Evolutionary conservation across 2,888 invertebrate genomes (phyloP).

Genomic region (Mantis religiosa): DNA sequence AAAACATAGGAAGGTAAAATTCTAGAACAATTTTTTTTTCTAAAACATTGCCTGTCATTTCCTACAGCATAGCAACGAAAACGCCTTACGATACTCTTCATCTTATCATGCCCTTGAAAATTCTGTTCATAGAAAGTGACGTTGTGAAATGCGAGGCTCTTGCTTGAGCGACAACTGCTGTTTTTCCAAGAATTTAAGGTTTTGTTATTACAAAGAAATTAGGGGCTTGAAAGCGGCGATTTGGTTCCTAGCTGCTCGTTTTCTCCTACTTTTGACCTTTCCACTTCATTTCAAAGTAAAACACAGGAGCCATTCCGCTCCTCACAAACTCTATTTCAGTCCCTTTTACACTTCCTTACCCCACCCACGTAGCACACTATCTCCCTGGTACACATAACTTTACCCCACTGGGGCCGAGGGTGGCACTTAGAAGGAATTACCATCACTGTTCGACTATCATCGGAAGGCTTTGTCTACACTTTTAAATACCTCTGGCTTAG

Average conservation of each 20-base stretch:
- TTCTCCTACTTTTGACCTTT: neutral
- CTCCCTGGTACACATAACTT: neutral
- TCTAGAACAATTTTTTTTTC: neutral
- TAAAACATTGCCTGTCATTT: neutral
- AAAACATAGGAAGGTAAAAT: neutral
- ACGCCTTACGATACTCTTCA: neutral
- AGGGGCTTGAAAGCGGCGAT: neutral
- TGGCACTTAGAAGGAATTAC: neutral
- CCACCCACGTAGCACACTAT: neutral
- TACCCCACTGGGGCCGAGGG: neutral
- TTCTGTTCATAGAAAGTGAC: neutral
- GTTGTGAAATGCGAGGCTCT: neutral
- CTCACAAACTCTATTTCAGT: neutral
- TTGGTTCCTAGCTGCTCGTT: neutral
- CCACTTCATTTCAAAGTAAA: neutral
- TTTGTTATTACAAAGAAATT: neutral
- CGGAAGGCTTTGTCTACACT: conserved; percentile 21
- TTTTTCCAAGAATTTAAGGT: neutral
- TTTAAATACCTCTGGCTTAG: conserved; percentile 6
- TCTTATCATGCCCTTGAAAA: neutral
- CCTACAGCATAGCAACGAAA: neutral
- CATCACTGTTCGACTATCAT: neutral
- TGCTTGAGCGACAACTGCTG: neutral
- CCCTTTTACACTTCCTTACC: neutral
- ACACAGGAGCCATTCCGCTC: neutral